Percentiles rank a stretch among this genome's conserved stretches.
Conservation (phyloP, 2,888 invertebrate species). For the Ferrisia virgata region DNA sequence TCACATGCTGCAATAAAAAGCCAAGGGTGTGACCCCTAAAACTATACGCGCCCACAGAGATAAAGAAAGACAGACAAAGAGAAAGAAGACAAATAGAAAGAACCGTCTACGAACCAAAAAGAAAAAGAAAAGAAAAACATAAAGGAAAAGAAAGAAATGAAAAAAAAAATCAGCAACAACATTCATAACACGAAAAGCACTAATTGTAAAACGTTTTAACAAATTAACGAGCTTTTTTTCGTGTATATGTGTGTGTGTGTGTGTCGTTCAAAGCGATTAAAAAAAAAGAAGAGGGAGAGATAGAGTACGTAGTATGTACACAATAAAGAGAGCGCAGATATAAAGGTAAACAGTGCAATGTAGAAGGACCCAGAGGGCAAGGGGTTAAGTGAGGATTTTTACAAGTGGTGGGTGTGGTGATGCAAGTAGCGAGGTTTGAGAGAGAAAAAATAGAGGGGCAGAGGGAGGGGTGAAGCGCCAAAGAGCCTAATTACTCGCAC, state of each 20-base stretch:
- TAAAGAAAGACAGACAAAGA: no score
- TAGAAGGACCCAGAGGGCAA: no score
- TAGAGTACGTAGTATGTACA: no score
- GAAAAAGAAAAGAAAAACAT: background rate
- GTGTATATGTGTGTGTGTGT: no score
- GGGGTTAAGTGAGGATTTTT: no score
- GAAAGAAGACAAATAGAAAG: no score
- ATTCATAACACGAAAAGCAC: constrained; percentile 5
- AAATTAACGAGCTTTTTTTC: constrained; percentile 2
- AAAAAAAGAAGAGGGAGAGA: background rate
- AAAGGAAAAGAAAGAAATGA: background rate
- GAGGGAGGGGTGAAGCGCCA: background rate
- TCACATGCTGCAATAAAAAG: no score
- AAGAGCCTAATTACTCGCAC: constrained; percentile 3
- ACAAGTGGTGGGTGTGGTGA: no score
- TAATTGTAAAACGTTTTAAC: constrained; percentile 14
- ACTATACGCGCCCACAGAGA: no score
- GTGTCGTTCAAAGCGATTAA: constrained; percentile 14
- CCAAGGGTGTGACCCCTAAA: no score
- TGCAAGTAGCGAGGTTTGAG: no score
- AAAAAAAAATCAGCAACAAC: background rate
- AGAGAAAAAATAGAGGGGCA: no score
- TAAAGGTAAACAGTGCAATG: background rate
- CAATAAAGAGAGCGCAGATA: background rate
- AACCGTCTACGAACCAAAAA: background rate